These are phyloP conservation scores for Pelvicachromis taeniatus DNA, from an alignment of 2,113 vertebrate genomes.

Conservation along the genomic window DNA sequence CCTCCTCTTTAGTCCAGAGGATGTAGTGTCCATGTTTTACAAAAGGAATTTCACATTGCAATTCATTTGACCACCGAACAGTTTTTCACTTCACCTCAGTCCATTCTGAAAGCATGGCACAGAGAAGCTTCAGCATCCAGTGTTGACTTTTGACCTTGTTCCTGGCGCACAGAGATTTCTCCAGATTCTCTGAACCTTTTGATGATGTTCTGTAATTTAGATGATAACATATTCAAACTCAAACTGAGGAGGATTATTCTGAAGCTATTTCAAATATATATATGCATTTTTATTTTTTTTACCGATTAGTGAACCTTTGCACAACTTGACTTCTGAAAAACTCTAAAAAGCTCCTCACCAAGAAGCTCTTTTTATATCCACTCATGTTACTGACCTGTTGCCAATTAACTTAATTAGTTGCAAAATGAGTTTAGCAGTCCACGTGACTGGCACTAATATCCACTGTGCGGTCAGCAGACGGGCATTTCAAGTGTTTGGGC, in stretches of 20 bases:
- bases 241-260: background rate
- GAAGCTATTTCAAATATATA: background rate
- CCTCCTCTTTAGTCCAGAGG: background rate
- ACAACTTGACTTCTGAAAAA: background rate
- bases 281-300: background rate
- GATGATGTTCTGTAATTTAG: background rate
- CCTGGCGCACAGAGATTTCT: background rate
- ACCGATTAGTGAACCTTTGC: background rate
- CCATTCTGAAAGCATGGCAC: rapidly evolving
- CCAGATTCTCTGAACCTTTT: background rate
- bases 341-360: background rate
- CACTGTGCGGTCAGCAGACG: background rate
- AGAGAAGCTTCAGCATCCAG: background rate
- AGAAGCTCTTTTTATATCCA: background rate
- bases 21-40: background rate
- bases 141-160: background rate
- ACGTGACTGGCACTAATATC: slow-evolving; percentile 10
- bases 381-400: background rate
- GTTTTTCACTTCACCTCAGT: background rate
- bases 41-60: background rate
- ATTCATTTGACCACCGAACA: background rate
- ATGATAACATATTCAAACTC: background rate
- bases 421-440: background rate
- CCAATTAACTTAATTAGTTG: background rate
- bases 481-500: background rate